Percentiles rank a stretch among this genome's conserved stretches.
Evolutionary conservation across 2,113 vertebrate genomes (phyloP).

Genomic region (Tricholaema leucomelas): DNA sequence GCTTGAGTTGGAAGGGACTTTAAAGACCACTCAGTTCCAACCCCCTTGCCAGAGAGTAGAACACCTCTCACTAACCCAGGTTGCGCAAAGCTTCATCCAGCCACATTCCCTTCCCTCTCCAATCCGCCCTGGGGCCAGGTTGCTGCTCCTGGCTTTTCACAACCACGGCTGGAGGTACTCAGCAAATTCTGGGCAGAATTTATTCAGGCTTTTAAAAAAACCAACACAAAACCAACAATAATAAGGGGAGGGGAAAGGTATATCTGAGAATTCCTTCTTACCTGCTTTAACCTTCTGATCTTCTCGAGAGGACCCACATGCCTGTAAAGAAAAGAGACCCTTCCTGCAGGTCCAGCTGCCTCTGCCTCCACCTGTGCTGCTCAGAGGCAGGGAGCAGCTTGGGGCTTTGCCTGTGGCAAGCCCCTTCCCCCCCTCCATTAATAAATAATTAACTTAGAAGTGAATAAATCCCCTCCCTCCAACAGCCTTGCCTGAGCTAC

Average conservation of each 20-base stretch:
- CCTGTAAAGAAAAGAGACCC: neutral
- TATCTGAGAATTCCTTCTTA: neutral
- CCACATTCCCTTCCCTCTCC: neutral
- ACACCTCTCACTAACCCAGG: too few species aligned
- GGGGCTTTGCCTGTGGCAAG: neutral
- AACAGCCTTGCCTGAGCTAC: neutral
- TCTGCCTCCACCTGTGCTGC: neutral
- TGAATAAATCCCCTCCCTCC: neutral
- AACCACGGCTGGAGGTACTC: neutral
- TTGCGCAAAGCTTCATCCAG: neutral
- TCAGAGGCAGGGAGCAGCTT: neutral
- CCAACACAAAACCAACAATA: too few species aligned
- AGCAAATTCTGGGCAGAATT: neutral
- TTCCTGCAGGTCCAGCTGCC: neutral
- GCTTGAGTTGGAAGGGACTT: too few species aligned
- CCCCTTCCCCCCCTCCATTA: neutral
- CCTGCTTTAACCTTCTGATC: neutral
- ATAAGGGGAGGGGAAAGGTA: too few species aligned
- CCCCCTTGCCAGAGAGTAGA: too few species aligned
- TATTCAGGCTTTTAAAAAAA: too few species aligned
- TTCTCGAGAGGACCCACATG: neutral
- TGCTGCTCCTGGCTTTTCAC: neutral
- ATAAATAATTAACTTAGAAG: neutral
- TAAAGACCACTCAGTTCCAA: too few species aligned
- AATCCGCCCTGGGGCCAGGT: neutral